A percentile compares a stretch with the other conserved stretches of the same genome.
Evolutionary conservation across 1,140 invertebrate genomes (phyloP).

Genomic region (Amyelois transitella): DNA sequence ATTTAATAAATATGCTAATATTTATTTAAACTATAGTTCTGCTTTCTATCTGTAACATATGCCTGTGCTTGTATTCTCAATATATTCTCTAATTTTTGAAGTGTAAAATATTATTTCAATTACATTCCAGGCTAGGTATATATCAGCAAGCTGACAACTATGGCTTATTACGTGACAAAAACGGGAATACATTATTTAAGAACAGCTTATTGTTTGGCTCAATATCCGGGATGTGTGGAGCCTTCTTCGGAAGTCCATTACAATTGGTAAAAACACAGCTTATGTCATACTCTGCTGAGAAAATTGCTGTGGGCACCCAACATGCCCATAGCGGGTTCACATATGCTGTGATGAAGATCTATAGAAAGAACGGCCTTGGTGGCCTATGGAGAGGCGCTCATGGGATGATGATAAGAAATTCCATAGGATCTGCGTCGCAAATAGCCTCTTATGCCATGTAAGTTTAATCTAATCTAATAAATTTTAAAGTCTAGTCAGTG

Average conservation of each 20-base stretch:
- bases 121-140: constrained; percentile 62
- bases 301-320: constrained; percentile 92
- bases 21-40: too few species aligned
- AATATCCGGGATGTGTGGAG: constrained; percentile 60
- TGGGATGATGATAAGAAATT: constrained; percentile 78
- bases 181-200: constrained; percentile 54
- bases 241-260: constrained; percentile 79
- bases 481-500: constrained; percentile 16
- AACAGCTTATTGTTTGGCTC: constrained; percentile 65
- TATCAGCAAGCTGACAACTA: constrained; percentile 71
- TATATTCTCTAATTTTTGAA: not conserved
- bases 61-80: too few species aligned
- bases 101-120: not conserved
- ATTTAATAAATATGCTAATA: too few species aligned
- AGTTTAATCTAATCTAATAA: constrained; percentile 21
- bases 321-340: constrained; percentile 84
- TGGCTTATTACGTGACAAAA: constrained; percentile 59
- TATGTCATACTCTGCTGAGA: constrained; percentile 84
- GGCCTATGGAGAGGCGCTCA: constrained; percentile 87
- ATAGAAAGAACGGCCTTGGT: constrained; percentile 80
- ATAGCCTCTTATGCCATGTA: constrained; percentile 67
- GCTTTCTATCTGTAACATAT: too few species aligned
- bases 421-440: constrained; percentile 73
- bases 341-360: constrained; percentile 81
- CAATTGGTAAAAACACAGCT: constrained; percentile 94